These are phyloP conservation scores for Peromyscus polionotus DNA, from an alignment of 2,113 vertebrate genomes.

Conservation along the genomic window DNA sequence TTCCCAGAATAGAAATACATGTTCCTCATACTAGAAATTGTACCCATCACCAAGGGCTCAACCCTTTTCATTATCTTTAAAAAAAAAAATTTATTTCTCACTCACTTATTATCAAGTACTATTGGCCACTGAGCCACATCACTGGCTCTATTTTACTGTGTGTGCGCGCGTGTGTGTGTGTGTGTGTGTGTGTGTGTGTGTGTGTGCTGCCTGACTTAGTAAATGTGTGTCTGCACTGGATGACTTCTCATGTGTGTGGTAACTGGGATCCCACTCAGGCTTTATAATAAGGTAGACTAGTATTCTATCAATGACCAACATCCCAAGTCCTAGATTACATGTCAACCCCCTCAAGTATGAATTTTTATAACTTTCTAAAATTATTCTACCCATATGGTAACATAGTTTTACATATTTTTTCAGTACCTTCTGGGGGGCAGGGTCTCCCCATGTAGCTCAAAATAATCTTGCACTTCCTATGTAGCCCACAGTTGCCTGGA, in stretches of 20 bases:
- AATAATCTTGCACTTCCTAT: not conserved
- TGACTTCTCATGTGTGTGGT: not conserved
- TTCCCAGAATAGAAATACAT: not conserved
- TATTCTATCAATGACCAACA: not conserved
- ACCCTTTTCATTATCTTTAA: not conserved
- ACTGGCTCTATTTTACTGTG: too few relatives aligned
- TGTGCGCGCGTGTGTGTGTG: not conserved
- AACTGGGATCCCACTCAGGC: not conserved
- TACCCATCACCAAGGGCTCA: not conserved
- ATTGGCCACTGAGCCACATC: not conserved
- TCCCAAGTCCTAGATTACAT: not conserved
- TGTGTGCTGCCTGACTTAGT: not conserved
- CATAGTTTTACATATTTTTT: not conserved
- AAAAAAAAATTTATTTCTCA: not conserved
- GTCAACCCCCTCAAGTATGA: not conserved
- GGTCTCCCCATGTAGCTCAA: not conserved
- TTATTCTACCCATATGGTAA: not conserved
- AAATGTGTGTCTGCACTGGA: not conserved
- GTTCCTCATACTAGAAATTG: not conserved
- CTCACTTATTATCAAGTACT: not conserved
- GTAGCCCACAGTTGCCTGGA: not conserved
- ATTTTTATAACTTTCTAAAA: constrained; percentile 51
- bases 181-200: not conserved
- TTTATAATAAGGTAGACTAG: not conserved
- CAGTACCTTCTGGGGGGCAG: not conserved